phyloP scores from a whole-genome alignment of 2,888 invertebrate genomes.

The Drosophila maculinotata region DNA sequence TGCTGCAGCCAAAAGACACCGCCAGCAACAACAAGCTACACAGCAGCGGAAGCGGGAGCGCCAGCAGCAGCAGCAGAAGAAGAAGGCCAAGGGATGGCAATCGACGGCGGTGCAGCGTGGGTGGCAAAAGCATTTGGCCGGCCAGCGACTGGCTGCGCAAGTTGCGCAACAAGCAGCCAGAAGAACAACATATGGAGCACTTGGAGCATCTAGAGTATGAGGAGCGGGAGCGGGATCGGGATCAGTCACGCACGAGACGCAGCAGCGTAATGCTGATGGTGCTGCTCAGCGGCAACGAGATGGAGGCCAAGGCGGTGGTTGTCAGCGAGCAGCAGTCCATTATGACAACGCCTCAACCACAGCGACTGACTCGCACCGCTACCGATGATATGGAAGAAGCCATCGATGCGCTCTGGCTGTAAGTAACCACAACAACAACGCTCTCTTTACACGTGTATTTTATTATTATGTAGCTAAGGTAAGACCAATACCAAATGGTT shows the following conservation, averaged over 20 bases:
- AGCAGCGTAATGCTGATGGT: conserved; percentile 69
- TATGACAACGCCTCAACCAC: conserved; percentile 30
- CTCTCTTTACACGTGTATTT: conserved; percentile 7
- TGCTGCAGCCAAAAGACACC: conserved; percentile 53
- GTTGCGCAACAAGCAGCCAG: conserved; percentile 54
- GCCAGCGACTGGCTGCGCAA: conserved; percentile 74
- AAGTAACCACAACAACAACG: conserved; percentile 8
- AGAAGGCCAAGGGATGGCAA: background rate
- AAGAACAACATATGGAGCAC: conserved; percentile 10
- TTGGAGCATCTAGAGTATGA: conserved; percentile 9
- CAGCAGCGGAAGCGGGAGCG: too few species aligned
- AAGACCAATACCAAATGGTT: conserved; percentile 39
- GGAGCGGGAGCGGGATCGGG: conserved; percentile 22
- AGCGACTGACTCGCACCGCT: conserved; percentile 41
- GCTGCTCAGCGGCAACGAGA: conserved; percentile 66
- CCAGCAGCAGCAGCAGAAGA: conserved; percentile 1
- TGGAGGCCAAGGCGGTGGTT: conserved; percentile 71
- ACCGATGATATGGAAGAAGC: conserved; percentile 68
- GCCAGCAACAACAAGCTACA: conserved; percentile 27
- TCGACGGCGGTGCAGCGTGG: conserved; percentile 64
- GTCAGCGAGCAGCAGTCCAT: conserved; percentile 62
- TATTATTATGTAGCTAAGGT: conserved; percentile 25
- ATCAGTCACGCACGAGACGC: conserved; percentile 38
- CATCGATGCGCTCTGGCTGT: conserved; percentile 71
- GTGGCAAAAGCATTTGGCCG: conserved; percentile 70